Base-by-base conservation (phyloP, 2,888 invertebrate genomes). In the Parnassius smintheus region DNA sequence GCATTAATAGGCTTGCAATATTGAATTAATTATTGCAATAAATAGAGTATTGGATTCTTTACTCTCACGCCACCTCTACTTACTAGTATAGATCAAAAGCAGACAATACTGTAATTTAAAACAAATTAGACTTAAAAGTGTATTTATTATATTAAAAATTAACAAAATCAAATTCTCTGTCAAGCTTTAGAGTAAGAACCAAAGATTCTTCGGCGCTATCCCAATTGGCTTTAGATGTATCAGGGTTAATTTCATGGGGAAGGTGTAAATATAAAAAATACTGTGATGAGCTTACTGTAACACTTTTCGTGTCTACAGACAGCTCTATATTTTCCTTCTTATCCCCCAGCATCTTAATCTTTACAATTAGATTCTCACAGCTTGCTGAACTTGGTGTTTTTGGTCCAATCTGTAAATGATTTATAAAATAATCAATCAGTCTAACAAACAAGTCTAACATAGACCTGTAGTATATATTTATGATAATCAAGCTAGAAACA, bases 341-440 rank as follows among this genome's bases (percentile, higher is more conserved):
- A 77, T 97, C 97, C 2, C 94, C 95, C 0, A 97, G 96, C 80
- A 98, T 88, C 72, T 94, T 89, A 13, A 98, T 93, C 65, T 93
- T 93, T 35, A 98, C 90, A n/a, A 97, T 92, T 85, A 98, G 94
- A 81, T 96, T 95, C 83, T 98, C 98, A 85, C 98, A 98, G 76
- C 97, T 97, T 2, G 96, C 93, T 0, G 96, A 95, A 2, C 94
- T 90, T 18, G 95, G 94, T 0, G 95, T 96, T 81, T 96, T 97
- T 65, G 95, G 94, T 1, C 96, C 95, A 93, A 97, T 95, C 95
- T 96, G 87, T 59, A 80, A 74, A 56, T 59, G 18, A 4, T 35
- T 35, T 35, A 35, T 35, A 35, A 35, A 7, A 35, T 4, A 35
- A 7, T 35, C 7, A 35, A 35, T 35, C 1, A 35, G 35, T 35